A percentile compares a stretch with the other conserved stretches of the same genome.
Conservation (phyloP, 2,113 vertebrate species). For the Oxyura jamaicensis region DNA sequence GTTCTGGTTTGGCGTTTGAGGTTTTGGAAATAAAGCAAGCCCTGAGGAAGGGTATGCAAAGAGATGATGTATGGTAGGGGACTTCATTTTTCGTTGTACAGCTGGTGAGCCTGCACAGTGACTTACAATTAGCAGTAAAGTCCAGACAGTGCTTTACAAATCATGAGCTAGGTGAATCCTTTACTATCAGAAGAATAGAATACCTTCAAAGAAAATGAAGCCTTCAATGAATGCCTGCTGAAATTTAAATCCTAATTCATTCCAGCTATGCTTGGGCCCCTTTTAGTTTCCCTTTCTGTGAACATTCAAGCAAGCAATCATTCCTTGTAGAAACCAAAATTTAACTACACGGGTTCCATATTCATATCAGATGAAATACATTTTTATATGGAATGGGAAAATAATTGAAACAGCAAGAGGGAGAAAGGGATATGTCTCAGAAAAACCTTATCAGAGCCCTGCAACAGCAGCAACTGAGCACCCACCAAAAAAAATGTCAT, state of each 20-base stretch:
- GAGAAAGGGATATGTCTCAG: neutral
- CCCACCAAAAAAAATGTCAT: neutral
- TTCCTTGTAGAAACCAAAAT: neutral
- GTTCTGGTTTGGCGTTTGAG: constrained; percentile 5
- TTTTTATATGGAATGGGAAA: neutral
- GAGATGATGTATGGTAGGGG: neutral
- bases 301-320: neutral
- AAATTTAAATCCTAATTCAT: constrained; percentile 42
- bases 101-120: neutral
- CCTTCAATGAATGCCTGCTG: neutral
- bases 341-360: neutral
- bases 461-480: neutral
- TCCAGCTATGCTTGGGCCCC: neutral
- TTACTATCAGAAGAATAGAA: neutral
- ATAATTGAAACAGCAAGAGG: neutral
- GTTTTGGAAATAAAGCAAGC: constrained; percentile 12
- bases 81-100: neutral
- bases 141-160: constrained; percentile 30
- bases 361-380: neutral
- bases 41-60: neutral
- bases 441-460: neutral
- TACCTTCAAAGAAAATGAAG: neutral
- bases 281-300: neutral
- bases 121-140: constrained; percentile 11
- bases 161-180: neutral